Evolutionary conservation across 2,113 vertebrate species (phyloP).

Genomic region (Silurus meridionalis): DNA sequence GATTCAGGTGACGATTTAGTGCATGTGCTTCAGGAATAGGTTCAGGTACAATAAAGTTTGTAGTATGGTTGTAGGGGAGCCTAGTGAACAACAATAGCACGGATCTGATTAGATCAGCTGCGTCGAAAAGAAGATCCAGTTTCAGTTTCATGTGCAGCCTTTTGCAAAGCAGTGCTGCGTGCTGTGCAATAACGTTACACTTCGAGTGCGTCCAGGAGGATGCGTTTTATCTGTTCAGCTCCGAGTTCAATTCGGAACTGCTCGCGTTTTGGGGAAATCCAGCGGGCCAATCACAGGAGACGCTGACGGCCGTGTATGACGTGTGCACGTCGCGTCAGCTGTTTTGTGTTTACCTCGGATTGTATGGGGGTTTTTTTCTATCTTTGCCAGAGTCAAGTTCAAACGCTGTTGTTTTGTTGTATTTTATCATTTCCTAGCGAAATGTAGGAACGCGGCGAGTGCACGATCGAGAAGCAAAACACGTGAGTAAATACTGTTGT

Average conservation of each 20-base stretch:
- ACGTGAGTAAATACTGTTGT: conserved; percentile 3
- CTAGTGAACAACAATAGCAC: neutral
- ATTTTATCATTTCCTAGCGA: neutral
- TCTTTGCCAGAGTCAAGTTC: conserved; percentile 15
- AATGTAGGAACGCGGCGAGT: neutral
- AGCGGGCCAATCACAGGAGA: conserved; percentile 11
- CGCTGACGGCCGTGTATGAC: conserved; percentile 63
- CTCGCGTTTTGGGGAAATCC: neutral
- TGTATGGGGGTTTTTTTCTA: conserved; percentile 24
- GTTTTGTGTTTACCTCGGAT: conserved; percentile 77
- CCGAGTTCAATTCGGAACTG: neutral
- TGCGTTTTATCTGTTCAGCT: neutral
- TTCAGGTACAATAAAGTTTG: too few relatives aligned
- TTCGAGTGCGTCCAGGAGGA: neutral
- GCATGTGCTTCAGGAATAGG: too few relatives aligned
- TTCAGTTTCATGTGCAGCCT: neutral
- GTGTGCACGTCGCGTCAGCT: conserved; percentile 70
- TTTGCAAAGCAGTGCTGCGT: neutral
- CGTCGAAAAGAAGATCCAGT: neutral
- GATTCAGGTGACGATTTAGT: too few relatives aligned
- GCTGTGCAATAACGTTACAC: too few relatives aligned
- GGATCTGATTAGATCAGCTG: neutral
- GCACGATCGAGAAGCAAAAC: conserved; percentile 5
- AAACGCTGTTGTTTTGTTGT: neutral
- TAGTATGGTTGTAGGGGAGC: neutral